Evolutionary conservation across 2,113 vertebrate species (phyloP).

Genomic region (Myotis yumanensis): DNA sequence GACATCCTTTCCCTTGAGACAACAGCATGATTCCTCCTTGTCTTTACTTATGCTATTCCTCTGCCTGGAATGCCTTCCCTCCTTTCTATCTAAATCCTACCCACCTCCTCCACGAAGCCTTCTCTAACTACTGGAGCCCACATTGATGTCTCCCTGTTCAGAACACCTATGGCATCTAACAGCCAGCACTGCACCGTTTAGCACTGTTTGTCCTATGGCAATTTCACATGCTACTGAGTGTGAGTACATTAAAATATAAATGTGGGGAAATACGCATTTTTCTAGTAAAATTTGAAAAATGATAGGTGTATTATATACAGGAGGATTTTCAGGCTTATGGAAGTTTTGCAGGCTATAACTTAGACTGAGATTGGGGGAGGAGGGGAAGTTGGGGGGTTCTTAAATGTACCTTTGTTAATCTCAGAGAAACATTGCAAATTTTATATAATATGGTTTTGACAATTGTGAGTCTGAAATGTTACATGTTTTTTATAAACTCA

Average conservation of each 20-base stretch:
- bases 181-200: slow-evolving; percentile 80
- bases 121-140: slow-evolving; percentile 78
- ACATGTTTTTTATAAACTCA: slow-evolving; percentile 7
- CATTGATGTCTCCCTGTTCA: slow-evolving; percentile 81
- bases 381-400: slow-evolving; percentile 7
- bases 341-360: slow-evolving; percentile 51
- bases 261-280: slow-evolving; percentile 78
- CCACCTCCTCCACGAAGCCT: slow-evolving; percentile 80
- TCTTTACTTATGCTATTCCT: slow-evolving; percentile 81
- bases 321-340: slow-evolving; percentile 52
- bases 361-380: slow-evolving; percentile 62
- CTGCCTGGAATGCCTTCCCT: slow-evolving; percentile 81
- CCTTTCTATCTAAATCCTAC: slow-evolving; percentile 81
- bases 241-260: slow-evolving; percentile 81
- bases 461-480: slow-evolving; percentile 43
- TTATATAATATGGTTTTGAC: slow-evolving; percentile 40
- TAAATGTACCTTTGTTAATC: slow-evolving; percentile 36
- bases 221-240: slow-evolving; percentile 82
- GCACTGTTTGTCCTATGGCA: slow-evolving; percentile 82
- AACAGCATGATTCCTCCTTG: slow-evolving; percentile 81
- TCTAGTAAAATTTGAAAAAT: slow-evolving; percentile 69
- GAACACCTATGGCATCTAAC: slow-evolving; percentile 80
- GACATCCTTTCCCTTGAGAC: slow-evolving; percentile 78
- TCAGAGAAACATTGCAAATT: slow-evolving; percentile 55
- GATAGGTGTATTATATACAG: slow-evolving; percentile 60